A percentile compares a stretch with the other conserved stretches of the same genome.
Conservation (phyloP, 2,113 vertebrate genomes). For the Circaetus gallicus region DNA sequence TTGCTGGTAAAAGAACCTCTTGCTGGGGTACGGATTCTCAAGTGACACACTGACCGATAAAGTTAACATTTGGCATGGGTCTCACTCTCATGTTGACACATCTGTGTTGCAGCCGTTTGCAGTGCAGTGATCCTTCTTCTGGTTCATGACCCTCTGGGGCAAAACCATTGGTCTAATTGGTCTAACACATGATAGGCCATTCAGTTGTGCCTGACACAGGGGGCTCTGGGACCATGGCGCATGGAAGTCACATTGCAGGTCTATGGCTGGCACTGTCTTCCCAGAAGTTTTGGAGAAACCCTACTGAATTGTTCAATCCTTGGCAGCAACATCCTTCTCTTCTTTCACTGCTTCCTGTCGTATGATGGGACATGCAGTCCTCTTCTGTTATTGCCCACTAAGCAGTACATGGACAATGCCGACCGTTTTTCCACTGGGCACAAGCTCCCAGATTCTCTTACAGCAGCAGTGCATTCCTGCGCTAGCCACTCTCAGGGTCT, state of each 20-base stretch:
- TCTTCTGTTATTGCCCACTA: not conserved
- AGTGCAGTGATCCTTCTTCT: not conserved
- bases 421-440: not conserved
- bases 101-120: not conserved
- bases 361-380: not conserved
- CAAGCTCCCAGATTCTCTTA: not conserved
- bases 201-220: not conserved
- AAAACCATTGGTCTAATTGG: not conserved
- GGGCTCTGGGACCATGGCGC: accelerated
- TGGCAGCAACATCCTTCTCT: not conserved
- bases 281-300: not conserved
- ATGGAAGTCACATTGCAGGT: not conserved
- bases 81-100: accelerated
- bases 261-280: not conserved
- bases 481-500: not conserved
- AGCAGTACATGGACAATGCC: not conserved
- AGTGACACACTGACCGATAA: not conserved
- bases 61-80: not conserved
- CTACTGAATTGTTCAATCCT: not conserved
- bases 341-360: not conserved
- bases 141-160: not conserved
- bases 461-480: not conserved
- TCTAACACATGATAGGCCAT: not conserved
- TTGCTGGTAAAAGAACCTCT: not conserved
- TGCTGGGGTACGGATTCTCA: accelerated